phyloP scores from a whole-genome alignment of 2,888 invertebrate genomes.

The Myopa testacea region DNA sequence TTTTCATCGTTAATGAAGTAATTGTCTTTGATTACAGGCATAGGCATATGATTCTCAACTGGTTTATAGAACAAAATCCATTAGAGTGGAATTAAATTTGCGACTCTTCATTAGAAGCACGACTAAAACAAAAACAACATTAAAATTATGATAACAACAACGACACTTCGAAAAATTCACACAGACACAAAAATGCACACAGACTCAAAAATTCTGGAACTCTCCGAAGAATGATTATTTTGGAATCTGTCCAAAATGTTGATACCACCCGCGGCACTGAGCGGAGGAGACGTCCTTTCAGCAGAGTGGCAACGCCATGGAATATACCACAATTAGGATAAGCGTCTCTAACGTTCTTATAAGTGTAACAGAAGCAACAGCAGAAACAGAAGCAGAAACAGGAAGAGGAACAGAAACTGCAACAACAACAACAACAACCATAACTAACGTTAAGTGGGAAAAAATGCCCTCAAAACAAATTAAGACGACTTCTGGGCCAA shows the following conservation, averaged over 20 bases:
- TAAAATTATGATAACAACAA: neutral
- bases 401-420: neutral
- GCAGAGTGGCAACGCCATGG: slow-evolving; percentile 29
- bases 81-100: no score
- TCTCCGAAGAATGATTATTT: slow-evolving; percentile 21
- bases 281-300: neutral
- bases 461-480: slow-evolving; percentile 31
- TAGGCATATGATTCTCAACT: no score
- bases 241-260: slow-evolving; percentile 22
- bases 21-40: no score
- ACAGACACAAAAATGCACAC: neutral
- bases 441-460: slow-evolving; percentile 1
- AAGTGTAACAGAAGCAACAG: slow-evolving; percentile 30
- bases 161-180: slow-evolving; percentile 1
- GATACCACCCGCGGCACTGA: neutral
- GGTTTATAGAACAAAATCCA: no score
- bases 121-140: neutral
- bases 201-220: neutral
- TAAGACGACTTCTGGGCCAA: slow-evolving; percentile 28
- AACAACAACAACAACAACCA: neutral
- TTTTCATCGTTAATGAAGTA: no score
- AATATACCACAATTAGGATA: slow-evolving; percentile 58
- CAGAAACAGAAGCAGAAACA: neutral
- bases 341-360: slow-evolving; percentile 45
- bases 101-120: no score